phyloP scores from a whole-genome alignment of 2,888 invertebrate species.

The Hypomecis atomaria region DNA sequence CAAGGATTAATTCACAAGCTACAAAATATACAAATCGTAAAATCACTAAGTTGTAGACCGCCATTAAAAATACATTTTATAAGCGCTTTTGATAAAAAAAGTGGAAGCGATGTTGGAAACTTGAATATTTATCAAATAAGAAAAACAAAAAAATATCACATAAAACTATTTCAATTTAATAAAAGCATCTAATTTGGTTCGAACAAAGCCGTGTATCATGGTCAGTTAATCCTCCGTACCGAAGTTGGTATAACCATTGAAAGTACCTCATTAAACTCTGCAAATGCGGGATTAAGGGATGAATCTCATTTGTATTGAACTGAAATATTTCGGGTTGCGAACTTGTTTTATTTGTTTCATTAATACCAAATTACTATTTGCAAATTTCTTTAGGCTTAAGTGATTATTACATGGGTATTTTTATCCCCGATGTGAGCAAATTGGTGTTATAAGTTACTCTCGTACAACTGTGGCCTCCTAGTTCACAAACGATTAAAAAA shows the following conservation, averaged over 20 bases:
- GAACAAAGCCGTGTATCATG: conserved; percentile 25
- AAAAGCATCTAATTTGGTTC: conserved; percentile 21
- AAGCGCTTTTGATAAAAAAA: too few species aligned
- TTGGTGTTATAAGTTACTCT: too few species aligned
- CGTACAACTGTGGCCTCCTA: too few species aligned
- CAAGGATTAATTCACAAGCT: not conserved
- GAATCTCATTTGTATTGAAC: conserved; percentile 31
- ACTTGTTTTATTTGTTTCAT: conserved; percentile 25
- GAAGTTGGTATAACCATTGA: conserved; percentile 21
- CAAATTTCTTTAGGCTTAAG: too few species aligned
- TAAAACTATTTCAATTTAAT: not conserved
- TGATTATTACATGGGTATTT: too few species aligned
- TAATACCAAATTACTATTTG: conserved; percentile 34
- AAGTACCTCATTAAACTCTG: conserved; percentile 33
- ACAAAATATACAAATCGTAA: not conserved
- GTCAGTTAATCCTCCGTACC: conserved; percentile 27
- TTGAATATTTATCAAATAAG: too few species aligned
- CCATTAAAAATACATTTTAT: too few species aligned
- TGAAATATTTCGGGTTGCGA: conserved; percentile 55
- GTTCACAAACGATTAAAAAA: too few species aligned
- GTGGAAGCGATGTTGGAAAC: too few species aligned
- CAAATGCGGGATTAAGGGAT: conserved; percentile 31
- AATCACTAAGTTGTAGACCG: too few species aligned
- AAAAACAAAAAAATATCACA: too few species aligned
- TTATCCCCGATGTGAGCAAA: too few species aligned